Base-by-base conservation (phyloP, 2,113 vertebrate genomes). In the Propithecus coquereli region DNA sequence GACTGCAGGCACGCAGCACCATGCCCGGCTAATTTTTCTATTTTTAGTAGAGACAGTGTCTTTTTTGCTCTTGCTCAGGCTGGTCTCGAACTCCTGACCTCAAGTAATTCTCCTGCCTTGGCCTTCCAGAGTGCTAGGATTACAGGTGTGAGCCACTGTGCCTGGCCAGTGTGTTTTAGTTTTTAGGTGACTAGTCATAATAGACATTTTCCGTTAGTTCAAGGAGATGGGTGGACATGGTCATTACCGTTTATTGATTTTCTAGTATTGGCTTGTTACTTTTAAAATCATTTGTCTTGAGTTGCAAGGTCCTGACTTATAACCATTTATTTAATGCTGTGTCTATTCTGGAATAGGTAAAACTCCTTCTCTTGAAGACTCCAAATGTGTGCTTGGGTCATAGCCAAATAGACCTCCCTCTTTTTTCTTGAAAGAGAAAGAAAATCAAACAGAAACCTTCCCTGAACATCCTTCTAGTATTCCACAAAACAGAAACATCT, bases 401-500 rank as follows among this genome's bases (percentile, higher is more conserved):
- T 92, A 97, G 94, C 96, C 96, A 98, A 97, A 88, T 90, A 97
- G 96, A 96, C 71, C 27, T 11, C 8, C 4, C 70, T 96, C 97
- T 97, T 97, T 95, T 96, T 97, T 93, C 80, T 98, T 97, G 92
- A 98, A 95, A 93, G 92, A 97, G 94, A 97, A 45, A 87, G 68
- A 90, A 91, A 89, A 97, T 90, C 87, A 97, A 96, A 97, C 20
- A 86, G 85, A 95, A 95, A 91, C 93, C 91, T 98, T 98, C 92
- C 84, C 82, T 95, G 98, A 98, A 88, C 90, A 63, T 88, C 77
- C 63, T 96, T 95, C 91, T 97, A 85, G 95, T 94, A 71, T 85
- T 96, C 97, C 96, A 93, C 80, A 96, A 95, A 98, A 80, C 95
- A 97, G 95, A 96, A 98, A 98, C 95, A 98, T 97, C 96, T 98